A percentile compares a stretch with the other conserved stretches of the same genome.
phyloP scores from a whole-genome alignment of 2,113 vertebrate genomes.

The Dasyornis broadbenti region DNA sequence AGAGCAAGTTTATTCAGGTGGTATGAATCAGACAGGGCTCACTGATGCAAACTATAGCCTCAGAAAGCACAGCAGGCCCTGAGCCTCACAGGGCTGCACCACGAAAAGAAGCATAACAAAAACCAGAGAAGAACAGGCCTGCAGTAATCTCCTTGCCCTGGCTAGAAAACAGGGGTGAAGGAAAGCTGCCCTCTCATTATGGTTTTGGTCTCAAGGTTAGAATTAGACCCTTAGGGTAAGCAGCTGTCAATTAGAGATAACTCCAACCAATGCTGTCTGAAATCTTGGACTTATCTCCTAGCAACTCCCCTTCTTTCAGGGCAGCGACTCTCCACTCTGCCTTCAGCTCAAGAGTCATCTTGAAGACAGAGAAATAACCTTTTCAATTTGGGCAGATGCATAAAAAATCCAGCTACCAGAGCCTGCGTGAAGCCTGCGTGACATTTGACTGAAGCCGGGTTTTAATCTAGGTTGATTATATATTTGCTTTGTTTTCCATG shows the following conservation, averaged over 20 bases:
- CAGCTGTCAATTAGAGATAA: conserved; percentile 99
- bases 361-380: conserved; percentile 73
- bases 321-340: conserved; percentile 69
- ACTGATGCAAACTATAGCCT: conserved; percentile 71
- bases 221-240: conserved; percentile 92
- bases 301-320: conserved; percentile 88
- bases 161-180: conserved; percentile 80
- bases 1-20: conserved; percentile 88
- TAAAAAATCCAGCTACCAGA: conserved; percentile 54
- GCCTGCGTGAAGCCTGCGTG: conserved; percentile 20
- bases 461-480: conserved; percentile 27
- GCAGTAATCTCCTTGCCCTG: conserved; percentile 71
- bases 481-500: conserved; percentile 11
- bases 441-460: conserved; percentile 38
- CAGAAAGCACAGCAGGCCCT: conserved; percentile 71
- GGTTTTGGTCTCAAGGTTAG: conserved; percentile 87
- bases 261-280: conserved; percentile 80
- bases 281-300: conserved; percentile 90
- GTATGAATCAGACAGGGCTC: conserved; percentile 78
- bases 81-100: conserved; percentile 46
- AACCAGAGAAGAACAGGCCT: conserved; percentile 72
- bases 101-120: conserved; percentile 63
- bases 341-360: conserved; percentile 73
- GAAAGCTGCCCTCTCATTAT: conserved; percentile 91
- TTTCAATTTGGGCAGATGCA: conserved; percentile 74